phyloP scores from a whole-genome alignment of 2,888 invertebrate genomes.

The Mesopsocus fuscifrons region DNA sequence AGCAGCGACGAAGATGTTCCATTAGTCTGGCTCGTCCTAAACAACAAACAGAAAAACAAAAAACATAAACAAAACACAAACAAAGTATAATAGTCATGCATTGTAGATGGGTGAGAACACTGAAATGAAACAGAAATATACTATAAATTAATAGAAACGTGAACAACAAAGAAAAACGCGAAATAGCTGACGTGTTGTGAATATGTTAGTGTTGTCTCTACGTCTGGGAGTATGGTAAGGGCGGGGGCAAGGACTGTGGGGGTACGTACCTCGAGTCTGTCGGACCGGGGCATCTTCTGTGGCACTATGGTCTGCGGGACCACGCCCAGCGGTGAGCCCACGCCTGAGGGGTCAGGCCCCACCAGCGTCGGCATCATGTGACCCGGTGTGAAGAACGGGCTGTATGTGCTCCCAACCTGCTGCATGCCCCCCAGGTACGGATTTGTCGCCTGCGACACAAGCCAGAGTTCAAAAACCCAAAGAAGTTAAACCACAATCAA shows the following conservation, averaged over 20 bases:
- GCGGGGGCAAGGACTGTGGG: background rate
- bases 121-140: constrained; percentile 10
- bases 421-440: constrained; percentile 85
- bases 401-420: constrained; percentile 71
- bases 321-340: constrained; percentile 59
- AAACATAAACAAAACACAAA: constrained; percentile 9
- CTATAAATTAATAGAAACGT: constrained; percentile 12
- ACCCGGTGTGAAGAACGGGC: constrained; percentile 74
- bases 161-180: constrained; percentile 12
- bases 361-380: constrained; percentile 72
- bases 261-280: constrained; percentile 80
- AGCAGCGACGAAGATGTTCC: background rate
- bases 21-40: background rate
- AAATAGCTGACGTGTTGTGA: constrained; percentile 10
- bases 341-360: constrained; percentile 69
- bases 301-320: constrained; percentile 67
- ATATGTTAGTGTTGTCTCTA: no score
- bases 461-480: no score
- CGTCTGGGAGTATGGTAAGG: no score
- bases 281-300: constrained; percentile 88
- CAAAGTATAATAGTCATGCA: constrained; percentile 9
- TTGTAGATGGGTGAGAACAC: constrained; percentile 11
- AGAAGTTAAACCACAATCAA: constrained; percentile 19
- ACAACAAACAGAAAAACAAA: constrained; percentile 1
- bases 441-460: constrained; percentile 52